Conservation (phyloP, 2,113 vertebrate species). For the Cynocephalus volans region DNA sequence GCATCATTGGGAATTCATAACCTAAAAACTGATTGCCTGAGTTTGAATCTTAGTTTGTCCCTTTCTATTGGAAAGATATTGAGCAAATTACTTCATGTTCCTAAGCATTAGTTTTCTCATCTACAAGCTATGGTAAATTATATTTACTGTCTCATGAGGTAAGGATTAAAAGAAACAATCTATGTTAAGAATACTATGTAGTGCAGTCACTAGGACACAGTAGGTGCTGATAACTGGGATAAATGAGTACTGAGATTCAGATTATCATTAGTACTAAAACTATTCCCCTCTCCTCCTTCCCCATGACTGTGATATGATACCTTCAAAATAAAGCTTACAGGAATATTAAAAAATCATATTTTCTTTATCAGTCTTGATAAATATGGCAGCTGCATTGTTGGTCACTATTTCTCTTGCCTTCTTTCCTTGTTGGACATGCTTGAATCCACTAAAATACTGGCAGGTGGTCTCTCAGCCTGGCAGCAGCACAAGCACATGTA, state of each 20-base stretch:
- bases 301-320: neutral
- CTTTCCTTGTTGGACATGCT: neutral
- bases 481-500: neutral
- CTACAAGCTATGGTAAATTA: neutral
- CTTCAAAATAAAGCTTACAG: neutral
- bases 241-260: neutral
- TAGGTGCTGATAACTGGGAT: neutral
- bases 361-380: neutral
- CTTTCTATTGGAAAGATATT: neutral
- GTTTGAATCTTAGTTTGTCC: neutral
- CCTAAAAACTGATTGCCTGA: neutral
- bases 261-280: neutral
- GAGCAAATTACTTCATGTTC: neutral
- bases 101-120: neutral
- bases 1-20: neutral
- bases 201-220: neutral
- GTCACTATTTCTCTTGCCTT: neutral
- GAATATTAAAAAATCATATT: neutral
- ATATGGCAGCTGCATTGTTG: neutral
- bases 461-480: neutral
- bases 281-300: neutral
- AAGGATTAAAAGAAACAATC: neutral
- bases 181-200: neutral
- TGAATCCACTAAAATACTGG: neutral
- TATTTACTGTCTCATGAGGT: neutral